Percentiles rank a stretch among this genome's conserved stretches.
Evolutionary conservation across 64 coral and sea anemone species (phyloP).

Genomic region (Trachythela sp.): DNA sequence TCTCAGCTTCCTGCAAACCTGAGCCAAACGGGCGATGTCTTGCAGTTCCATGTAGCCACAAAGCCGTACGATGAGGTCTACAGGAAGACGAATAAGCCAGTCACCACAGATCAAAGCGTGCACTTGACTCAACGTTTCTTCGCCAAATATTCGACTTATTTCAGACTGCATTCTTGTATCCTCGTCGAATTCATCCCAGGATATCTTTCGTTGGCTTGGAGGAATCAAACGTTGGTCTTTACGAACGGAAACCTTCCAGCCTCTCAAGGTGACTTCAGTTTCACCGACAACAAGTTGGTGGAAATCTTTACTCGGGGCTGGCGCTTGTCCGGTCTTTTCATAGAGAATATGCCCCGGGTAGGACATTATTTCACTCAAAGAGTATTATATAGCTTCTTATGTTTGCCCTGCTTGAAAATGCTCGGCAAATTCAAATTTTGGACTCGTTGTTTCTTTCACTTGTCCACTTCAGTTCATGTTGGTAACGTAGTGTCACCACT

Average conservation of each 20-base stretch:
- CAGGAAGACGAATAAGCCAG: constrained; percentile 87
- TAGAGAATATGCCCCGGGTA: constrained; percentile 56
- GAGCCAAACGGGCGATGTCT: constrained; percentile 75
- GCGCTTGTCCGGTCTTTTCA: constrained; percentile 87
- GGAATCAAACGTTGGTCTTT: constrained; percentile 94
- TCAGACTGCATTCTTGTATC: constrained; percentile 74
- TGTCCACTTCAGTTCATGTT: no score
- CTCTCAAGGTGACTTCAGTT: constrained; percentile 78
- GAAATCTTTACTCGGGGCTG: constrained; percentile 99
- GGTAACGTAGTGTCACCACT: no score
- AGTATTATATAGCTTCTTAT: no score
- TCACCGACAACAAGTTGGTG: constrained; percentile 81
- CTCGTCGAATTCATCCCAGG: constrained; percentile 84
- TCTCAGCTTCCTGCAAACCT: constrained; percentile 73
- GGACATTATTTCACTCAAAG: neutral
- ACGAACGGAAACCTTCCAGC: constrained; percentile 77
- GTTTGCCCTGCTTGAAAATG: no score
- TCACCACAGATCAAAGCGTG: constrained; percentile 86
- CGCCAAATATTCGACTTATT: constrained; percentile 78
- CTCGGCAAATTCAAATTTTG: no score
- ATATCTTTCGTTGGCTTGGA: constrained; percentile 72
- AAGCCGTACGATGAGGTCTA: constrained; percentile 56
- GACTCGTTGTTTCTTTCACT: no score
- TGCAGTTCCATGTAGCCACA: constrained; percentile 65
- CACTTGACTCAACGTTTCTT: constrained; percentile 73